Evolutionary conservation across 2,113 vertebrate genomes (phyloP), one percentile per base, ranked within the genome.

Genomic region (Charina bottae): DNA sequence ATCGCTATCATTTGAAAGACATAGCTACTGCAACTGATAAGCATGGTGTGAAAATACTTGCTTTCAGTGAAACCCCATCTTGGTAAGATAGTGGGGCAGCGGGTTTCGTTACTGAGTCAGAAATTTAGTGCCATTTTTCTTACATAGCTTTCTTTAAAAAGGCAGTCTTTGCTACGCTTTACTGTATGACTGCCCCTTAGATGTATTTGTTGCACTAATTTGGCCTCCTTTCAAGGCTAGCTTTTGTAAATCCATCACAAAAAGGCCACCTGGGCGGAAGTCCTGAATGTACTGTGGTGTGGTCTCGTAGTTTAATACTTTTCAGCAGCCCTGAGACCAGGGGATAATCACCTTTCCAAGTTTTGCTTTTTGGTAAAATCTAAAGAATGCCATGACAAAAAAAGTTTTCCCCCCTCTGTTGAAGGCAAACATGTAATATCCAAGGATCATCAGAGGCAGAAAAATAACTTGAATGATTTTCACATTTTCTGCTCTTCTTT

Each of bases 161-260:
- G 53, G 60, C 33, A 72, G 5, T 42, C 24, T 19, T 64, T 24
- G 2, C 17, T 86, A 55, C 0, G 5, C 33, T n/a, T n/a, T n/a
- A n/a, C n/a, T 42, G 2, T 87, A 4, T 87, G 37, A 21, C n/a
- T 10, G 19, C 2, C 46, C 19, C 46, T 37, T 58, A 55, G 7
- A 10, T 58, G 4, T 37, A 42, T 54, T 55, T 42, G 59, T 42
- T 24, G 54, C 55, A 28, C 6, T 37, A 3, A 53, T 83, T 78
- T 78, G 54, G 78, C 46, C n/a, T 92, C 64, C 83, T 19, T 59
- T 4, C 46, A 19, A 19, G 68, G 85, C 11, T 15, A n/a, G 11
- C 10, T 85, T 78, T 37, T 19, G 42, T 5, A 37, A 93, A 95
- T 93, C 92, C 78, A 33, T 1, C 17, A 21, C 33, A 24, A 88